Evolutionary conservation across 1,140 invertebrate species (phyloP).

Genomic region (Trachelipus rathkii): DNA sequence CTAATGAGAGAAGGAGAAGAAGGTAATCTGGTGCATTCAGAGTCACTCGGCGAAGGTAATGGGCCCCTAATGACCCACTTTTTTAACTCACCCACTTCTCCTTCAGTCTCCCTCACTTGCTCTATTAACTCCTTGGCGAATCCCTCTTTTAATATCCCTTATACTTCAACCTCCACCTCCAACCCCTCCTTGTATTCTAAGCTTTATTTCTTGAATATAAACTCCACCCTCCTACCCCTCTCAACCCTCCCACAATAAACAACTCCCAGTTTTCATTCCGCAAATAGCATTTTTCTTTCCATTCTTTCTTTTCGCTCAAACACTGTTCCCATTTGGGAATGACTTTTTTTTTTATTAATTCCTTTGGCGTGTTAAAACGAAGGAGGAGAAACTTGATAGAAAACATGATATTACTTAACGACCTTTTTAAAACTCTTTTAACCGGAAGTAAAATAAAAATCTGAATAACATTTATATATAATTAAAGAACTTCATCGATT

Average conservation of each 20-base stretch:
- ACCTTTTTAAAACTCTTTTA: no score
- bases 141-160: background rate
- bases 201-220: no score
- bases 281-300: background rate
- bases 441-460: no score
- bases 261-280: background rate
- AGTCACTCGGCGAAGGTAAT: background rate
- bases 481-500: no score
- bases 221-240: background rate
- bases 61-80: slow-evolving; percentile 4
- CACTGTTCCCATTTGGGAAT: no score
- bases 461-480: no score
- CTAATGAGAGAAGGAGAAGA: background rate
- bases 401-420: no score
- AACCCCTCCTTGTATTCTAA: background rate
- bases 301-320: no score
- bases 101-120: background rate
- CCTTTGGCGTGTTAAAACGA: background rate
- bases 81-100: background rate
- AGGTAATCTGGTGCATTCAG: background rate
- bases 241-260: background rate
- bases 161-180: background rate
- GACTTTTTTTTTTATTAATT: background rate
- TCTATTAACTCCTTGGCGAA: background rate
- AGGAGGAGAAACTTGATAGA: no score